Percentiles rank a stretch among this genome's conserved stretches.
phyloP scores from a whole-genome alignment of 2,888 invertebrate species.

The Pantelozetes paolii region DNA sequence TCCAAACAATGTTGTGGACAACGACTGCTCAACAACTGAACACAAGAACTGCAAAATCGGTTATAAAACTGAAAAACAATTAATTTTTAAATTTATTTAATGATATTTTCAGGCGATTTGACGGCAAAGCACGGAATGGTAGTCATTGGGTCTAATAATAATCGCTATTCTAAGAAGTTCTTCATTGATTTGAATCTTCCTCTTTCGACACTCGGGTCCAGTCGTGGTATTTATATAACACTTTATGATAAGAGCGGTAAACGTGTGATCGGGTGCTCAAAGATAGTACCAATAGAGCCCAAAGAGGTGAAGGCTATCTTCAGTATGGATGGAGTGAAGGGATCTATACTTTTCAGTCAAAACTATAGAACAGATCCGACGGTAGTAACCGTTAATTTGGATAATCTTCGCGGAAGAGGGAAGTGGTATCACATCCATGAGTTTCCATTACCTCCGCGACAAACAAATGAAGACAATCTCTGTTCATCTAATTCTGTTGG shows the following conservation, averaged over 20 bases:
- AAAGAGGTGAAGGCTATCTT: slow-evolving; percentile 49
- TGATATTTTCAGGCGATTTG: no score
- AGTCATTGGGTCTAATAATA: slow-evolving; percentile 48
- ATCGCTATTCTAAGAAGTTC: slow-evolving; percentile 54
- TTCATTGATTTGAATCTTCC: slow-evolving; percentile 66
- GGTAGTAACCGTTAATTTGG: slow-evolving; percentile 57
- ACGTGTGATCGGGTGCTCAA: slow-evolving; percentile 67
- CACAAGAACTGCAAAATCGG: slow-evolving; percentile 55
- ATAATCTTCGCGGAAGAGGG: slow-evolving; percentile 51
- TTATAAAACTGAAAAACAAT: no score
- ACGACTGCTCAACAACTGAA: slow-evolving; percentile 51
- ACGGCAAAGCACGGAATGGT: slow-evolving; percentile 70
- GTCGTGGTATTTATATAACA: slow-evolving; percentile 72
- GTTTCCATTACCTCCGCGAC: slow-evolving; percentile 52
- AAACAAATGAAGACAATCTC: slow-evolving; percentile 47
- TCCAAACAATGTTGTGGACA: slow-evolving; percentile 64
- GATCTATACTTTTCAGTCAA: slow-evolving; percentile 71
- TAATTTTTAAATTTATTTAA: no score
- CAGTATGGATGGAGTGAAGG: slow-evolving; percentile 66
- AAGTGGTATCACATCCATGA: slow-evolving; percentile 55
- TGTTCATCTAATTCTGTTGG: slow-evolving; percentile 65
- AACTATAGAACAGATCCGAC: slow-evolving; percentile 70
- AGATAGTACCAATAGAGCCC: slow-evolving; percentile 57
- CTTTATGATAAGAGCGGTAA: slow-evolving; percentile 68
- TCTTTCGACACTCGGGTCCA: slow-evolving; percentile 58